A percentile compares a stretch with the other conserved stretches of the same genome.
These are phyloP conservation scores for Lathronympha strigana DNA, from an alignment of 2,888 invertebrate species.

Conservation along the genomic window DNA sequence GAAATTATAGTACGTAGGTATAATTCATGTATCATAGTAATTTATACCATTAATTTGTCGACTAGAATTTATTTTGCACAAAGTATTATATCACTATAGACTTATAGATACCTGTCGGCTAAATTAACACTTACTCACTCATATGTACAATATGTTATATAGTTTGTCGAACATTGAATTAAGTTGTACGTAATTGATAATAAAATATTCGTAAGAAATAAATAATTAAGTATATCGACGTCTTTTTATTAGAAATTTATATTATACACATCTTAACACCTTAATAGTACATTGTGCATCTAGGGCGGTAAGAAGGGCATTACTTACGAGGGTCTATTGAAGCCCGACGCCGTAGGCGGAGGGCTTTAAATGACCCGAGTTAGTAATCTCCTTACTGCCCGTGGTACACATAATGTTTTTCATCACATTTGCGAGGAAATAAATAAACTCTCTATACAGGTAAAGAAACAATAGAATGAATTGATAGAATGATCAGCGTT, in stretches of 20 bases:
- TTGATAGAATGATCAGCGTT: too few species aligned
- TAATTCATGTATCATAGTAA: constrained; percentile 59
- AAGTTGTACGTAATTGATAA: constrained; percentile 43
- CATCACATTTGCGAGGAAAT: too few species aligned
- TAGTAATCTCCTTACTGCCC: too few species aligned
- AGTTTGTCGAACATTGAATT: constrained; percentile 54
- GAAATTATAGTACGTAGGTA: constrained; percentile 60
- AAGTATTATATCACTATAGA: constrained; percentile 77
- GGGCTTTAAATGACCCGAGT: too few species aligned
- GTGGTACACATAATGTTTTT: too few species aligned
- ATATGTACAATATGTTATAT: constrained; percentile 72
- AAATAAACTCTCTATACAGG: too few species aligned
- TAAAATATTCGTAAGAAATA: constrained; percentile 49
- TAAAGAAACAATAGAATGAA: too few species aligned
- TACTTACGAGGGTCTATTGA: too few species aligned
- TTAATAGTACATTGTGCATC: constrained; percentile 45
- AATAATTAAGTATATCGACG: constrained; percentile 44
- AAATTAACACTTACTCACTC: constrained; percentile 50
- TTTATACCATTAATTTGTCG: constrained; percentile 78
- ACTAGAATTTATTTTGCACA: constrained; percentile 82
- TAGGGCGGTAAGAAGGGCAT: too few species aligned
- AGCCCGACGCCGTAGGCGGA: too few species aligned
- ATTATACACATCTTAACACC: constrained; percentile 48
- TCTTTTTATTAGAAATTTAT: constrained; percentile 49
- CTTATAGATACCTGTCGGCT: constrained; percentile 63